These are phyloP conservation scores for Atlantisia rogersi DNA, from an alignment of 2,113 vertebrate species.

Conservation along the genomic window DNA sequence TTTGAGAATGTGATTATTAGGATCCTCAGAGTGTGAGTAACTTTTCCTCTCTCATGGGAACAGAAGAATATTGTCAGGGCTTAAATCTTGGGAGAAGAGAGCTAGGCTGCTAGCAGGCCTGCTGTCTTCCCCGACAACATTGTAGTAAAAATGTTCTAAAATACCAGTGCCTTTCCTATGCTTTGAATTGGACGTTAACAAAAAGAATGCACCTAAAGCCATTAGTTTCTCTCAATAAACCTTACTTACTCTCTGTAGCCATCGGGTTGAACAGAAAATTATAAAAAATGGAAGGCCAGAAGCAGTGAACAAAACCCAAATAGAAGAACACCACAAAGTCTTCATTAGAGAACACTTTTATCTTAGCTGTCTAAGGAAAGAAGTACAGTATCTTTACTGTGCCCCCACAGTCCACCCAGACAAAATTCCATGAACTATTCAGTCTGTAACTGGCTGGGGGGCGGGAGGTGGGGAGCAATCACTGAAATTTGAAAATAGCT, in stretches of 20 bases:
- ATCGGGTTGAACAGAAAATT: background rate
- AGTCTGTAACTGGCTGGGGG: fast-evolving
- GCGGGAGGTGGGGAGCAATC: background rate
- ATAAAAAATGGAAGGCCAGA: background rate
- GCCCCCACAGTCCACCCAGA: background rate
- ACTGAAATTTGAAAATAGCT: background rate
- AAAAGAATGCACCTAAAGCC: background rate
- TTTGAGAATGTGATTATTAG: no score
- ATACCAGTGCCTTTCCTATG: background rate
- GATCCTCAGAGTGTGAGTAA: no score
- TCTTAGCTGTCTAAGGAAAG: background rate
- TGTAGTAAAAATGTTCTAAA: background rate
- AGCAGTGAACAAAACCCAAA: background rate
- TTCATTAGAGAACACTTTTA: background rate
- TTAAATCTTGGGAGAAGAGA: no score
- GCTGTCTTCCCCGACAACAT: no score
- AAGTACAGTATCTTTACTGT: background rate
- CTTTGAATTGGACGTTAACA: background rate
- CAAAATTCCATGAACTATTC: background rate
- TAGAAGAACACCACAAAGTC: background rate
- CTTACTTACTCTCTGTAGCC: background rate
- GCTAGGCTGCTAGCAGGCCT: no score
- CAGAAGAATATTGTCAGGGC: no score
- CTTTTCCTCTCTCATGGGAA: no score
- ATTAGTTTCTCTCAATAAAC: background rate